phyloP scores from a whole-genome alignment of 2,797 vertebrate genomes.

The Danio albolineatus region DNA sequence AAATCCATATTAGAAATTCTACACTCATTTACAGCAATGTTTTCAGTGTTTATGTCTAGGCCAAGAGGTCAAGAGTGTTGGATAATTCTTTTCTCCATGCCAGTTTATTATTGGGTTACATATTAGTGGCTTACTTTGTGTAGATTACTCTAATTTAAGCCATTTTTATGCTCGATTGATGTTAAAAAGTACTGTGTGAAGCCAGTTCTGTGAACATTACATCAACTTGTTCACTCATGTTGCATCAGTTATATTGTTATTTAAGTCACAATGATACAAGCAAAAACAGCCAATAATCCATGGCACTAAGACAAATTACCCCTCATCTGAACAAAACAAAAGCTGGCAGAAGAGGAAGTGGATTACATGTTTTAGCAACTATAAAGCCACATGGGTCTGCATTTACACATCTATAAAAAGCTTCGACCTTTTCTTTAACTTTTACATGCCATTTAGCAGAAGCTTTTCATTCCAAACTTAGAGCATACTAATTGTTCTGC shows the following conservation, averaged over 20 bases:
- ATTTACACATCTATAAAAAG: conserved; percentile 25
- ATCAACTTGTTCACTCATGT: neutral
- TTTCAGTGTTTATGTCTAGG: neutral
- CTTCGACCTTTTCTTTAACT: conserved; percentile 11
- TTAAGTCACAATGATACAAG: neutral
- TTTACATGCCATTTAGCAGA: conserved; percentile 14
- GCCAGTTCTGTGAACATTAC: neutral
- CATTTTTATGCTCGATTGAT: too few species aligned
- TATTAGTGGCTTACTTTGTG: neutral
- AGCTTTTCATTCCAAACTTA: conserved; percentile 14
- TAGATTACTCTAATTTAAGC: too few species aligned
- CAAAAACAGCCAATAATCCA: conserved; percentile 3
- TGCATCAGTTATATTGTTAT: neutral
- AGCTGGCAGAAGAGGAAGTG: neutral
- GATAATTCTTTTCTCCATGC: neutral
- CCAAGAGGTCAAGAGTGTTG: neutral
- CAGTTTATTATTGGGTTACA: neutral
- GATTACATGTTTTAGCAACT: neutral
- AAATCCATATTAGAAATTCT: neutral
- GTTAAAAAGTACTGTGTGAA: neutral
- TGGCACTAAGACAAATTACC: neutral
- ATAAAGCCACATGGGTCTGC: neutral
- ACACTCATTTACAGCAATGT: neutral
- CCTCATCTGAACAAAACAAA: neutral
- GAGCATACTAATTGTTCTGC: neutral